These are phyloP conservation scores for Actias luna DNA, from an alignment of 2,888 invertebrate genomes.

Conservation along the genomic window DNA sequence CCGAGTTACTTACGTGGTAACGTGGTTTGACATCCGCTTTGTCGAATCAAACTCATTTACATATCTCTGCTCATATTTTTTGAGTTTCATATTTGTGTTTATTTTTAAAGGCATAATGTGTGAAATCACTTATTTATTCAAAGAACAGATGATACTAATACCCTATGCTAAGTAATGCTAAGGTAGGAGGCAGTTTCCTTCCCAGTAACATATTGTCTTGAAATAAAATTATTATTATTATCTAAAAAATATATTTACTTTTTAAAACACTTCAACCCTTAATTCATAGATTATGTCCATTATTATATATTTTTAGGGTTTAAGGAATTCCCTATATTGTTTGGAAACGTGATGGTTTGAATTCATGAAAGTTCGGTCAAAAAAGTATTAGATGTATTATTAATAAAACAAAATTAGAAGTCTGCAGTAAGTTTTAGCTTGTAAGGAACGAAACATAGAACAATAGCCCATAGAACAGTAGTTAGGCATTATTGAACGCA, in stretches of 20 bases:
- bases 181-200: too few relatives aligned
- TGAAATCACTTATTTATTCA: neutral
- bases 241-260: too few relatives aligned
- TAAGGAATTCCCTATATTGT: neutral
- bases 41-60: slow-evolving; percentile 61
- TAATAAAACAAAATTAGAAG: neutral
- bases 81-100: slow-evolving; percentile 45
- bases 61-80: slow-evolving; percentile 50
- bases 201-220: too few relatives aligned
- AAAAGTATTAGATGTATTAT: too few relatives aligned
- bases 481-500: neutral
- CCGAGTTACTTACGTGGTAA: slow-evolving; percentile 39
- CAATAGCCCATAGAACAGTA: neutral
- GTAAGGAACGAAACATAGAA: neutral
- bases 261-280: neutral
- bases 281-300: neutral
- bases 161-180: too few relatives aligned
- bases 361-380: too few relatives aligned
- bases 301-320: neutral
- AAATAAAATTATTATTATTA: too few relatives aligned
- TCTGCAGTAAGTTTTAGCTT: neutral
- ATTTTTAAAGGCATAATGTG: neutral
- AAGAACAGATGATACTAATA: too few relatives aligned
- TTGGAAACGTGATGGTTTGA: neutral
- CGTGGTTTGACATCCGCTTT: slow-evolving; percentile 52